These are phyloP conservation scores for Halictus ligatus DNA, from an alignment of 2,888 invertebrate genomes.

Conservation along the genomic window DNA sequence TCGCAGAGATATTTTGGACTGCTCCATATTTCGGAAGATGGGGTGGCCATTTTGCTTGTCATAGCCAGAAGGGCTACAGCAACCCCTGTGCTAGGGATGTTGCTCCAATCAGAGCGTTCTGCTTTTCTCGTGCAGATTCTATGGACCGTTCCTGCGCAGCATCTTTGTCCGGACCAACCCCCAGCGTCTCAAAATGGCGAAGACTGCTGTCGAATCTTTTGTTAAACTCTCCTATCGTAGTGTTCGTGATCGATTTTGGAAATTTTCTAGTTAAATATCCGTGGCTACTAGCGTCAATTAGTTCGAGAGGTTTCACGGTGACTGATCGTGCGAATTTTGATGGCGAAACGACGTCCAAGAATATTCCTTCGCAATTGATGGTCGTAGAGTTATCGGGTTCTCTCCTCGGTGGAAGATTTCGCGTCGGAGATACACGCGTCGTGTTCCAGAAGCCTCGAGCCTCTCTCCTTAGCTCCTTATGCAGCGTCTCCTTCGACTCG, in stretches of 20 bases:
- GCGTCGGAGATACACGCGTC: conserved; percentile 31
- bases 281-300: neutral
- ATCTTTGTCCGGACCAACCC: conserved; percentile 70
- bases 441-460: conserved; percentile 39
- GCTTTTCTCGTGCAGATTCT: conserved; percentile 13
- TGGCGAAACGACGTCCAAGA: conserved; percentile 11
- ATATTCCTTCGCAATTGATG: conserved; percentile 21
- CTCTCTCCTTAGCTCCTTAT: conserved; percentile 23
- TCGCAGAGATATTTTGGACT: no score
- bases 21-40: conserved; percentile 10
- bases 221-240: conserved; percentile 9
- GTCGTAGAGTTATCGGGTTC: conserved; percentile 12
- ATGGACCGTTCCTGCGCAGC: conserved; percentile 59
- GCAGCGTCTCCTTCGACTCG: conserved; percentile 44
- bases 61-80: neutral
- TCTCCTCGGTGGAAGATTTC: conserved; percentile 22
- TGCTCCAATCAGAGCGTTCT: conserved; percentile 41
- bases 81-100: conserved; percentile 14
- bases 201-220: neutral
- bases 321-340: neutral
- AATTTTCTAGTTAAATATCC: neutral
- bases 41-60: conserved; percentile 21
- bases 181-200: conserved; percentile 65
- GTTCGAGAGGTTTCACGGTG: neutral
- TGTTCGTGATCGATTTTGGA: neutral